Percentiles rank a stretch among this genome's conserved stretches.
Conservation (phyloP, 2,888 invertebrate species). For the Drosophila limbata region DNA sequence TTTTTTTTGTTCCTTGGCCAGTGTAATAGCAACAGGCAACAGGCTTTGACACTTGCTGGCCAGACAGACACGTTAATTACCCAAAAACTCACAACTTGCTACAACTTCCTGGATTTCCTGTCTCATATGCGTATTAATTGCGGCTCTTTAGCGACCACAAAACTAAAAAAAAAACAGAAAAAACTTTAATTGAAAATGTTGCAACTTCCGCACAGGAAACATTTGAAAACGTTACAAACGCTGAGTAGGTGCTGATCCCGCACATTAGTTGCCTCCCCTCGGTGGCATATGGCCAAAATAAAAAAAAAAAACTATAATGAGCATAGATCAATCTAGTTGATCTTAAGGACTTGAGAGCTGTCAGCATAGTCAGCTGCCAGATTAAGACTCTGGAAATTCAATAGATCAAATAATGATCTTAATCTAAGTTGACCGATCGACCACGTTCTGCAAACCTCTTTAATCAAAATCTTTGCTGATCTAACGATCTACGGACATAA, state of each 20-base stretch:
- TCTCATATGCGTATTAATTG: slow-evolving; percentile 61
- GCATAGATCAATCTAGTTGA: slow-evolving; percentile 13
- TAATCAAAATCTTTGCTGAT: background rate
- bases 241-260: slow-evolving; percentile 56
- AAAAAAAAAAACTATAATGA: slow-evolving; percentile 10
- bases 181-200: slow-evolving; percentile 68
- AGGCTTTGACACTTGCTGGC: slow-evolving; percentile 66
- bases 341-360: background rate
- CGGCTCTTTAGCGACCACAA: slow-evolving; percentile 69
- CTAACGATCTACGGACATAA: background rate
- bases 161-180: slow-evolving; percentile 11
- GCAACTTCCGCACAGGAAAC: slow-evolving; percentile 71
- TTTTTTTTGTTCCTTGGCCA: background rate
- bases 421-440: slow-evolving; percentile 9
- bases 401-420: background rate
- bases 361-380: slow-evolving; percentile 30
- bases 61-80: slow-evolving; percentile 64
- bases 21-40: slow-evolving; percentile 69
- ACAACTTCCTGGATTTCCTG: slow-evolving; percentile 60
- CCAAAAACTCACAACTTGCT: slow-evolving; percentile 47
- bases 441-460: background rate
- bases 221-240: slow-evolving; percentile 64
- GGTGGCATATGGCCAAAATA: slow-evolving; percentile 49
- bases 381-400: background rate
- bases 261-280: slow-evolving; percentile 30